These are phyloP conservation scores for Percina caprodes DNA, from an alignment of 2,113 vertebrate species.

Conservation along the genomic window DNA sequence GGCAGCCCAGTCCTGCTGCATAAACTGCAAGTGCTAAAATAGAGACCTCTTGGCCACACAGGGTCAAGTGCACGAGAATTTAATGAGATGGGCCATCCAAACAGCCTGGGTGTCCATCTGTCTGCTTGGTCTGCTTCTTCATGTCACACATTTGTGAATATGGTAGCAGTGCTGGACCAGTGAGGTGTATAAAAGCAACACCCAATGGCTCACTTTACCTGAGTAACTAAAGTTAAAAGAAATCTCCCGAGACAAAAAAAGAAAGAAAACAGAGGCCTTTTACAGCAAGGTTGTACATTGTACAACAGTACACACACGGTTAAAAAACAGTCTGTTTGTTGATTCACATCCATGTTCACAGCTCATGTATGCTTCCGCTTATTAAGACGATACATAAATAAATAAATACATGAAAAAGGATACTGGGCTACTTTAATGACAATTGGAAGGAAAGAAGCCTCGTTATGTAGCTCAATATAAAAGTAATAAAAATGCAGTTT, in stretches of 20 bases:
- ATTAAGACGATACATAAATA: no score
- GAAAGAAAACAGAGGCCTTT: not conserved
- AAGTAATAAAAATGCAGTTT: not conserved
- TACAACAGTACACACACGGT: not conserved
- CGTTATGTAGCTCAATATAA: not conserved
- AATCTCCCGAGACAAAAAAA: conserved; percentile 1
- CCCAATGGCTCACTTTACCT: conserved; percentile 8
- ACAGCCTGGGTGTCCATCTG: conserved; percentile 74
- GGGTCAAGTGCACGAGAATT: conserved; percentile 71
- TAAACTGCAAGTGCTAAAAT: conserved; percentile 61
- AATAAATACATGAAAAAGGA: no score
- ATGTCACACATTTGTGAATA: conserved; percentile 39
- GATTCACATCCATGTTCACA: not conserved
- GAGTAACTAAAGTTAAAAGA: not conserved
- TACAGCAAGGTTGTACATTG: not conserved
- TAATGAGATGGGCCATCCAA: conserved; percentile 69
- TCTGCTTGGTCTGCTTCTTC: conserved; percentile 39
- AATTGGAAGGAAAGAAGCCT: not conserved
- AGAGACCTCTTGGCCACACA: conserved; percentile 58
- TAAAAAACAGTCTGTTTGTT: not conserved
- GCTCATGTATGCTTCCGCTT: not conserved
- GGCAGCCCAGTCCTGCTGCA: conserved; percentile 51
- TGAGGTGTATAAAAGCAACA: conserved; percentile 27
- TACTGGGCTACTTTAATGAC: no score
- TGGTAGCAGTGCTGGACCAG: not conserved